Percentiles rank a stretch among this genome's conserved stretches.
Conservation (phyloP, 2,797 vertebrate species). For the Hyperoplus lanceolatus region DNA sequence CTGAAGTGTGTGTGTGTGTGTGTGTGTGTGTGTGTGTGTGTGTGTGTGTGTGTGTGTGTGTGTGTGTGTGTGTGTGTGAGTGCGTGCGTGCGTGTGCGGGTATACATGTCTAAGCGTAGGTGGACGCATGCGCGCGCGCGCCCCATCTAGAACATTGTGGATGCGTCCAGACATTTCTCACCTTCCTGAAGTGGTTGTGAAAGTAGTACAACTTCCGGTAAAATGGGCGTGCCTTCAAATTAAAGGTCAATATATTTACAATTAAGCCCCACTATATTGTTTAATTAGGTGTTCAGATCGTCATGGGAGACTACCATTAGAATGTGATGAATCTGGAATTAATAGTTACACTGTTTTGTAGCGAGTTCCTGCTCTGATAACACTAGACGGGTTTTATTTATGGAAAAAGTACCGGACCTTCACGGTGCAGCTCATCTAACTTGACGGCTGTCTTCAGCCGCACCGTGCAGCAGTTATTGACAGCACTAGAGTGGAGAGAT, state of each 20-base stretch:
- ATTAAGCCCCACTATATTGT: no score
- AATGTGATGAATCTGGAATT: rapidly evolving
- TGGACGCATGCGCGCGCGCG: constrained; percentile 55
- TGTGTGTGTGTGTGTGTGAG: neutral
- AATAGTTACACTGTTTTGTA: neutral
- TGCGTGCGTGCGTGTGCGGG: no score
- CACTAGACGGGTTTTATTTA: constrained; percentile 14
- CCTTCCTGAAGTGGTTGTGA: no score
- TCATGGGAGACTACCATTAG: rapidly evolving
- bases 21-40: no score
- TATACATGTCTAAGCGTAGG: neutral
- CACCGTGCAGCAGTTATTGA: constrained; percentile 67
- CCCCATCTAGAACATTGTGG: constrained; percentile 65
- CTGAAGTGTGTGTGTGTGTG: no score
- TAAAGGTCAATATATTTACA: neutral
- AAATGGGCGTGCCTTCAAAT: constrained; percentile 13
- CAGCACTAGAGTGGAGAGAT: constrained; percentile 18
- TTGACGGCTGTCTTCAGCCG: neutral
- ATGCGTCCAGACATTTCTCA: constrained; percentile 68
- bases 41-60: neutral
- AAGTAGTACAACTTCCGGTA: constrained; percentile 15
- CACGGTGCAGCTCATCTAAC: rapidly evolving
- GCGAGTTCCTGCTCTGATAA: rapidly evolving
- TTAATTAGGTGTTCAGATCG: rapidly evolving
- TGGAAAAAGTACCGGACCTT: constrained; percentile 18